Conservation (phyloP, 2,797 vertebrate species). For the Champsocephalus gunnari region DNA sequence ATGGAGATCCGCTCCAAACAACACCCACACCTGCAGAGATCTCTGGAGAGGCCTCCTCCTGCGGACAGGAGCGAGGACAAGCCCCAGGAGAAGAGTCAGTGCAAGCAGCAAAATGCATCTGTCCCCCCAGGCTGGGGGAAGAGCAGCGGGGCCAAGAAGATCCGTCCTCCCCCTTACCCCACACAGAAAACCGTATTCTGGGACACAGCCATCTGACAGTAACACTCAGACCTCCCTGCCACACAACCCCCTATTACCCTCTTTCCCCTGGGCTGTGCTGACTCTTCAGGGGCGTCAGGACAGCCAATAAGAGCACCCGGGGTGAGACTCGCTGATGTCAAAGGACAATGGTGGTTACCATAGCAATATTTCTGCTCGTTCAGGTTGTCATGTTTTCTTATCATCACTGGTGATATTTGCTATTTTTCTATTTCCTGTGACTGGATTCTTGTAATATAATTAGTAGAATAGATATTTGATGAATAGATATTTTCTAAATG, state of each 20-base stretch:
- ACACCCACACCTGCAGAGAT: conserved; percentile 77
- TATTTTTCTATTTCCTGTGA: conserved; percentile 90
- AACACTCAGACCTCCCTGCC: conserved; percentile 50
- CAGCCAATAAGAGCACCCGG: conserved; percentile 62
- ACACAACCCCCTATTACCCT: conserved; percentile 61
- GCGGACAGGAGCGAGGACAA: conserved; percentile 86
- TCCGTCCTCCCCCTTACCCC: conserved; percentile 95
- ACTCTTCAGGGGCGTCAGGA: conserved; percentile 51
- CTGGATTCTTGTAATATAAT: conserved; percentile 86
- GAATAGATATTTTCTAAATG: conserved; percentile 90
- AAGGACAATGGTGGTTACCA: conserved; percentile 82
- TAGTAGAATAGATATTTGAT: conserved; percentile 87
- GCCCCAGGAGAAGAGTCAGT: conserved; percentile 88
- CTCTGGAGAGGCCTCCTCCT: conserved; percentile 65
- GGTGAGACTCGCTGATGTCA: conserved; percentile 77
- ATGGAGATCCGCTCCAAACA: conserved; percentile 96
- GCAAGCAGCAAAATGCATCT: conserved; percentile 93
- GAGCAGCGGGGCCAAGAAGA: conserved; percentile 91
- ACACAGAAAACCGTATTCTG: conserved; percentile 97
- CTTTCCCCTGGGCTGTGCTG: conserved; percentile 56
- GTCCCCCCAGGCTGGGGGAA: conserved; percentile 93
- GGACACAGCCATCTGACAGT: conserved; percentile 96
- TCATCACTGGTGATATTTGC: conserved; percentile 87
- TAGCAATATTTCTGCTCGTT: conserved; percentile 88
- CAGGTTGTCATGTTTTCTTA: conserved; percentile 87